phyloP scores from a whole-genome alignment of 1,140 invertebrate genomes.

The Zaprionus camerounensis region DNA sequence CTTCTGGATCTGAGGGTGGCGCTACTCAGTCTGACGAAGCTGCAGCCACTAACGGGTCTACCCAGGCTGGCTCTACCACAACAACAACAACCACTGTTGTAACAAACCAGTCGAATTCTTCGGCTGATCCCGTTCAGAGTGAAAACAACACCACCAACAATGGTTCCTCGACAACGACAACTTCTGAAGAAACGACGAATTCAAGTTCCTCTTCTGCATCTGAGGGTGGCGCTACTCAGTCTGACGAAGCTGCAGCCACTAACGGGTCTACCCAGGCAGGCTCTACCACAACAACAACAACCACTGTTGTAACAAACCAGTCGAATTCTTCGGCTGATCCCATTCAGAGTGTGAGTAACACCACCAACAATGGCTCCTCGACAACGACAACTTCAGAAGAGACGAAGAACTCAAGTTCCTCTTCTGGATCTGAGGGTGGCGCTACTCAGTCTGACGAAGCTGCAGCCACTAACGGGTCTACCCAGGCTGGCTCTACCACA shows the following conservation, averaged over 20 bases:
- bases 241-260: not conserved
- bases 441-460: not conserved
- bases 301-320: not conserved
- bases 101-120: not conserved
- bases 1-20: too few species aligned
- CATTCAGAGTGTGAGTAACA: not conserved
- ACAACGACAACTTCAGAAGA: conserved; percentile 4
- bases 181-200: not conserved
- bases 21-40: too few species aligned
- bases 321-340: not conserved
- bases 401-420: not conserved
- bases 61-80: conserved; percentile 15
- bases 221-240: not conserved
- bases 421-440: not conserved
- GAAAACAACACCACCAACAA: not conserved
- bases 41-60: too few species aligned
- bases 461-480: not conserved
- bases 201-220: not conserved
- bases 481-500: not conserved
- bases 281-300: conserved; percentile 22
- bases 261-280: conserved; percentile 3
- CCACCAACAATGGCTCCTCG: not conserved
- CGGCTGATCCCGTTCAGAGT: not conserved
- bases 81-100: conserved; percentile 20
- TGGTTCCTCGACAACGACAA: conserved; percentile 5